Percentiles rank a stretch among this genome's conserved stretches.
Conservation (phyloP, 2,888 invertebrate genomes). For the Eupsilia transversa region DNA sequence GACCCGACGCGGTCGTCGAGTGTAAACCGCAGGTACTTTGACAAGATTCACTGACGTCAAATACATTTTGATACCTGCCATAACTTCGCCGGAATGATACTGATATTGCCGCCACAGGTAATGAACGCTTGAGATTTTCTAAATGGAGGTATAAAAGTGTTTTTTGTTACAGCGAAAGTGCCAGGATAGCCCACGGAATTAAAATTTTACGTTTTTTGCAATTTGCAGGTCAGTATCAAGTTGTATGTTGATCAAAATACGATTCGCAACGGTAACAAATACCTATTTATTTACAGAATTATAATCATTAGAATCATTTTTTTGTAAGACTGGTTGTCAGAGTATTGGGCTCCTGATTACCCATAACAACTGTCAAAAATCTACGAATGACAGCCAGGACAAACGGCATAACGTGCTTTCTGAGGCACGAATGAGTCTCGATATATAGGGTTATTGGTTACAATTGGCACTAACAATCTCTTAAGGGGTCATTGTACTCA, state of each 20-base stretch:
- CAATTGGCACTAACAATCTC: too few species aligned
- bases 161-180: background rate
- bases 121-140: conserved; percentile 28
- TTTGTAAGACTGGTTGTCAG: background rate
- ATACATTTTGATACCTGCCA: conserved; percentile 66
- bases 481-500: too few species aligned
- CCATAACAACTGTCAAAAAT: background rate
- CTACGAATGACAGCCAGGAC: background rate
- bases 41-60: conserved; percentile 52
- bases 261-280: too few species aligned
- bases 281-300: too few species aligned
- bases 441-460: too few species aligned
- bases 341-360: background rate
- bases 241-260: background rate
- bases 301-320: too few species aligned
- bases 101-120: conserved; percentile 38
- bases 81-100: conserved; percentile 55
- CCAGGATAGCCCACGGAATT: background rate
- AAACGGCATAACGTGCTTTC: background rate
- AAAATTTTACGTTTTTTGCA: background rate
- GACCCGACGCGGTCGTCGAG: conserved; percentile 43
- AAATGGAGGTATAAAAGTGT: conserved; percentile 5
- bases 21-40: conserved; percentile 39
- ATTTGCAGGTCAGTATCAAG: background rate
- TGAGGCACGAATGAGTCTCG: background rate